Evolutionary conservation across 2,113 vertebrate genomes (phyloP), one percentile per base, ranked within the genome.

Genomic region (Puntigrus tetrazona): DNA sequence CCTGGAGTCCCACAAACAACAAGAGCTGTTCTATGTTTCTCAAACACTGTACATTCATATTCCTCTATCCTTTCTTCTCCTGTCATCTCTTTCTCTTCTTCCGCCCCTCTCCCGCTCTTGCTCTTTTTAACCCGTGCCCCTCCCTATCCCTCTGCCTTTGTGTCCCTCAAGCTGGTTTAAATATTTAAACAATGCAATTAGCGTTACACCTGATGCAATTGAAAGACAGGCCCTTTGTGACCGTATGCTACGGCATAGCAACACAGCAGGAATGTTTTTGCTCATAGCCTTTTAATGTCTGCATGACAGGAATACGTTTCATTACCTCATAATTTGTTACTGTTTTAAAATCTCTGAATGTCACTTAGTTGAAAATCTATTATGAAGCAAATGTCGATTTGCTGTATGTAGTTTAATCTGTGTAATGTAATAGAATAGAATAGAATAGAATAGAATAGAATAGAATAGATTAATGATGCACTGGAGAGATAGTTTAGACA

Each of bases 151-250:
- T 74, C 36, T 79, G 57, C 73, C 78, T 52, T 78, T 69, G 67
- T 87, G 27, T 31, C 52, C 36, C 16, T 83, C 63, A 82, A 70
- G 67, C 76, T 80, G 74, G 59, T 87, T 84, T 88, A 87, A 86
- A 88, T 88, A 88, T 88, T 89, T 89, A 89, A 89, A 86, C 67
- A 84, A 77, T 38, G 52, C 88, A 87, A 86, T 88, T 87, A 89
- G 81, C 22, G n/a, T 79, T 85, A 78, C 77, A 87, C 85, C 87
- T 87, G 85, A 89, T 81, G 81, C 63, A 41, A 41, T 78, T 31
- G 25, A 61, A 65, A 85, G 52, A 88, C 67, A 36, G 41, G 52
- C 7, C 85, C 85, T 76, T 74, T 87, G 87, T 82, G 45, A 45
- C 13, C 8, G 11, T 20, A 74, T 25, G 55, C 61, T 72, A 34